These are phyloP conservation scores for Vireo griseus DNA, from an alignment of 2,797 vertebrate species.

Conservation along the genomic window DNA sequence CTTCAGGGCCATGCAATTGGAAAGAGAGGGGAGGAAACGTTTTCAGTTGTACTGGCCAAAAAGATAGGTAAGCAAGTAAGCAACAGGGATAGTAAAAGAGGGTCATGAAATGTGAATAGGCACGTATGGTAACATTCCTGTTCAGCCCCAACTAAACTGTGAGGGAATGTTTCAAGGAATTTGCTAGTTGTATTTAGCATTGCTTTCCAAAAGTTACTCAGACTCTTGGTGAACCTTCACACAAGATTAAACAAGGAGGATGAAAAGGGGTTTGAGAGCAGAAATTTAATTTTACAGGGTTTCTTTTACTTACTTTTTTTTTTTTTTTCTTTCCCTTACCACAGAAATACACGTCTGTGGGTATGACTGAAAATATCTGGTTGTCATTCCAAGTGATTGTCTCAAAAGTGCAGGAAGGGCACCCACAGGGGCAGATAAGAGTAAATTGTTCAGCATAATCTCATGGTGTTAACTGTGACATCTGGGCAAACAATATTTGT, in stretches of 20 bases:
- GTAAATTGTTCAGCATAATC: neutral
- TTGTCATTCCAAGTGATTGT: constrained; percentile 7
- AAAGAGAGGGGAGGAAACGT: neutral
- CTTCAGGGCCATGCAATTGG: neutral
- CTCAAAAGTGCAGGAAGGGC: neutral
- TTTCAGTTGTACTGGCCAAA: constrained; percentile 17
- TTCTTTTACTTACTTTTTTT: neutral
- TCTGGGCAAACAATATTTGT: neutral
- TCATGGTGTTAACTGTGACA: constrained; percentile 1
- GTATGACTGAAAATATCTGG: neutral
- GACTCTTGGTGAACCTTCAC: constrained; percentile 11
- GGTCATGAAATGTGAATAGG: constrained; percentile 28
- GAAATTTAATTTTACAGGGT: constrained; percentile 24
- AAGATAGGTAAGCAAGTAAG: neutral
- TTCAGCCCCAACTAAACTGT: constrained; percentile 4
- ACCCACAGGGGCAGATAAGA: neutral
- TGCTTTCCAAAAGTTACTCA: constrained; percentile 35
- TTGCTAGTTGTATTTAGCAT: constrained; percentile 44
- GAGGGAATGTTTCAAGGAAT: constrained; percentile 39
- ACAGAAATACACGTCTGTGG: neutral
- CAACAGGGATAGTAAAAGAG: neutral
- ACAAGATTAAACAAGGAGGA: constrained; percentile 15
- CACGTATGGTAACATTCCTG: constrained; percentile 16
- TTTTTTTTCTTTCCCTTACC: neutral
- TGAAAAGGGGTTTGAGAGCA: constrained; percentile 6